Conservation (phyloP, 2,888 invertebrate genomes). For the Pantelozetes paolii region DNA sequence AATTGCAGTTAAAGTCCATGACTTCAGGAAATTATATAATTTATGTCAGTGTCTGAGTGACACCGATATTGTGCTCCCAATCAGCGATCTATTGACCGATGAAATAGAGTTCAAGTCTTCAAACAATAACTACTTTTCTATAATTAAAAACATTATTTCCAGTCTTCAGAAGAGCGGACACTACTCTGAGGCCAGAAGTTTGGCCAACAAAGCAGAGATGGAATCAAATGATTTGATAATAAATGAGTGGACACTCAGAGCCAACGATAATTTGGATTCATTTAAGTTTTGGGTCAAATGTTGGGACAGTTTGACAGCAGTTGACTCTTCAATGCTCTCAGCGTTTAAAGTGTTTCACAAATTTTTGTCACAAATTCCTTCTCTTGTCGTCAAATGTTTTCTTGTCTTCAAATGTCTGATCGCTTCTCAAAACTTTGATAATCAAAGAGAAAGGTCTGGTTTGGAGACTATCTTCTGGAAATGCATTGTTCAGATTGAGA, state of each 20-base stretch:
- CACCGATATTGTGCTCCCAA: constrained; percentile 36
- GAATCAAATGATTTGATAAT: constrained; percentile 33
- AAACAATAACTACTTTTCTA: background rate
- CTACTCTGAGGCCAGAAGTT: constrained; percentile 38
- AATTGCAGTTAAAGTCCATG: constrained; percentile 35
- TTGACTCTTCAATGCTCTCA: constrained; percentile 34
- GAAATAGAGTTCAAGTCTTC: background rate
- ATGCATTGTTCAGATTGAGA: background rate
- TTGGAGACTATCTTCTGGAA: constrained; percentile 37
- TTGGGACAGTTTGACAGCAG: constrained; percentile 21
- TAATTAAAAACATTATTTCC: constrained; percentile 28
- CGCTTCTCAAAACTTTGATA: background rate
- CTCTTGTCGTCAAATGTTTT: constrained; percentile 34
- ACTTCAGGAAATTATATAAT: constrained; percentile 42
- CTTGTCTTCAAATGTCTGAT: constrained; percentile 37
- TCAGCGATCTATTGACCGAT: background rate
- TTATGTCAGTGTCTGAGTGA: constrained; percentile 40
- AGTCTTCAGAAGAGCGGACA: constrained; percentile 36
- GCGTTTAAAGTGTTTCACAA: constrained; percentile 36
- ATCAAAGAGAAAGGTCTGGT: background rate
- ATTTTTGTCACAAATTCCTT: constrained; percentile 34
- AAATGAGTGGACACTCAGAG: constrained; percentile 41
- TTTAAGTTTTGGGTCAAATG: constrained; percentile 40
- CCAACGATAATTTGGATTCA: background rate
- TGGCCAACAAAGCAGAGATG: constrained; percentile 36